Percentiles rank a stretch among this genome's conserved stretches.
Conservation (phyloP, 2,113 vertebrate genomes). For the Callipepla squamata region DNA sequence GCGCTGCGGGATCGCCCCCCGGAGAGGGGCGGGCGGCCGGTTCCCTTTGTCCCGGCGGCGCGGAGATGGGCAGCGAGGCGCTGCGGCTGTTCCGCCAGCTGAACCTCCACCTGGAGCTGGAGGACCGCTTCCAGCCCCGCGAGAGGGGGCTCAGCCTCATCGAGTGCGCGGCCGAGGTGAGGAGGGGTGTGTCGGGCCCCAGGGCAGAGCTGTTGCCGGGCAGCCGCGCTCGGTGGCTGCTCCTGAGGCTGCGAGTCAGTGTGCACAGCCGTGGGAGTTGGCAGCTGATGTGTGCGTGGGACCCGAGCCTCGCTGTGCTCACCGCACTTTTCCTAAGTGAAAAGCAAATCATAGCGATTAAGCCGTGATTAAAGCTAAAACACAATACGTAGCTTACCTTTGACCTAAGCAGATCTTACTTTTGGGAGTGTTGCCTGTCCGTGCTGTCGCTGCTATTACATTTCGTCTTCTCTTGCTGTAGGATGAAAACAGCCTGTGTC, state of each 20-base stretch:
- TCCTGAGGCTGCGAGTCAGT: accelerated
- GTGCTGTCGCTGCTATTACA: not conserved
- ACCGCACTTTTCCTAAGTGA: too few relatives aligned
- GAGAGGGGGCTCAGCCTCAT: conserved; percentile 90
- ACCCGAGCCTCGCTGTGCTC: not conserved
- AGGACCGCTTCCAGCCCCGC: conserved; percentile 87
- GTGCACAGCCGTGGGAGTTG: not conserved
- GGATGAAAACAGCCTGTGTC: conserved; percentile 87
- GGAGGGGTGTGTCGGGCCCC: not conserved
- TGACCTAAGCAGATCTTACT: not conserved
- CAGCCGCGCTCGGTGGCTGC: not conserved
- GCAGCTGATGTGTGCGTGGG: not conserved
- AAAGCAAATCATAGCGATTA: not conserved
- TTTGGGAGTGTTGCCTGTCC: not conserved
- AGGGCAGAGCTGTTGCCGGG: not conserved
- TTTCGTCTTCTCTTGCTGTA: conserved; percentile 45
- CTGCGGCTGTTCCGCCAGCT: conserved; percentile 91
- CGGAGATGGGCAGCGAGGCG: conserved; percentile 80
- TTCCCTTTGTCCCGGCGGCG: not conserved
- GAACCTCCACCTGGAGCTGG: conserved; percentile 87
- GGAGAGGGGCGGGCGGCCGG: not conserved
- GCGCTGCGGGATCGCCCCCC: not conserved
- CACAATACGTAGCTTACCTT: not conserved
- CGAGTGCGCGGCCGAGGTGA: conserved; percentile 86
- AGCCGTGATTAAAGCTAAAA: too few relatives aligned